Evolutionary conservation across 2,797 vertebrate genomes (phyloP).

Genomic region (Champsocephalus gunnari): DNA sequence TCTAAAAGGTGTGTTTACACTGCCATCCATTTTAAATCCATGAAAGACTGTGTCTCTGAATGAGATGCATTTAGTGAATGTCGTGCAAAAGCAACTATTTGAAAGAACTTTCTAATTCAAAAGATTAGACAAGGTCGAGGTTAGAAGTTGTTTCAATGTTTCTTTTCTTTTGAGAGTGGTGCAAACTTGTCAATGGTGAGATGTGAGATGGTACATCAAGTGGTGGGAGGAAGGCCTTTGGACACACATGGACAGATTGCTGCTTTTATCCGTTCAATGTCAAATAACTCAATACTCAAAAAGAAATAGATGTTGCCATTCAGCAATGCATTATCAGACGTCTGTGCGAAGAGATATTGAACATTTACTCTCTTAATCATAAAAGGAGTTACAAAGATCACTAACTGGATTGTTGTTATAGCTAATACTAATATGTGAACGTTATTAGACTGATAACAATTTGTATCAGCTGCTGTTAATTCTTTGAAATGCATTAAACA

Average conservation of each 20-base stretch:
- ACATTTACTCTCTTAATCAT: slow-evolving; percentile 3
- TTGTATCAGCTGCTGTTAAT: too few relatives aligned
- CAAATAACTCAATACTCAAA: slow-evolving; percentile 2
- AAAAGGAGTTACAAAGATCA: not conserved
- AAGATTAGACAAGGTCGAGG: slow-evolving; percentile 15
- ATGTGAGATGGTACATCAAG: slow-evolving; percentile 14
- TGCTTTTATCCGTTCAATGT: slow-evolving; percentile 21
- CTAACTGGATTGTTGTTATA: not conserved
- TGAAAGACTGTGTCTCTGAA: slow-evolving; percentile 24
- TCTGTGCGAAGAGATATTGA: slow-evolving; percentile 7
- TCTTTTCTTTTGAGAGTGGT: slow-evolving; percentile 11
- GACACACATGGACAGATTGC: not conserved
- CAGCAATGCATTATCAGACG: not conserved
- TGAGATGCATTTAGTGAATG: slow-evolving; percentile 32
- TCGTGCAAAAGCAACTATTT: slow-evolving; percentile 27
- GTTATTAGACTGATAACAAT: too few relatives aligned
- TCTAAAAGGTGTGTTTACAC: slow-evolving; percentile 12
- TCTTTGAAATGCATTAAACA: not conserved
- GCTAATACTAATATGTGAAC: not conserved
- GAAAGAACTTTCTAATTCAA: slow-evolving; percentile 34
- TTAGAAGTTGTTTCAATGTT: not conserved
- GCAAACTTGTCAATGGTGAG: slow-evolving; percentile 8
- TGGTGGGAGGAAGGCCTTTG: slow-evolving; percentile 26
- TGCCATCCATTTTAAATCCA: slow-evolving; percentile 22
- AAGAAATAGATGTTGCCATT: not conserved